A percentile compares a stretch with the other conserved stretches of the same genome.
Conservation (phyloP, 2,113 vertebrate genomes). For the Oryzias melastigma region DNA sequence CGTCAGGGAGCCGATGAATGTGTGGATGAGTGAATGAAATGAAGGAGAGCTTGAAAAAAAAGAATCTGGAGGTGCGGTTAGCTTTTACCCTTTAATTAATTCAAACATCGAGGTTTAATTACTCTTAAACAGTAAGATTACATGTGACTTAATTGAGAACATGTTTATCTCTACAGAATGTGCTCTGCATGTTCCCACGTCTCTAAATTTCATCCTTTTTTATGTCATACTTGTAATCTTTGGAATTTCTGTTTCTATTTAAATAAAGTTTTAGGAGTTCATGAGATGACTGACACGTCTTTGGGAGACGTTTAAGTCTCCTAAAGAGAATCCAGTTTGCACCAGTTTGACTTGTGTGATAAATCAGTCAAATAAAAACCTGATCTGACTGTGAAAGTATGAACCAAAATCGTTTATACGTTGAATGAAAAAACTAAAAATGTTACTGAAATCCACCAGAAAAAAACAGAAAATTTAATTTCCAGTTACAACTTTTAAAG, state of each 20-base stretch:
- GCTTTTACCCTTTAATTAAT: neutral
- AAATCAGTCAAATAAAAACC: neutral
- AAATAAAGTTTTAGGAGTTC: no score
- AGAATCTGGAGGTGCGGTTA: slow-evolving; percentile 4
- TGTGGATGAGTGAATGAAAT: slow-evolving; percentile 29
- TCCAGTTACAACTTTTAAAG: no score
- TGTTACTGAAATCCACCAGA: neutral
- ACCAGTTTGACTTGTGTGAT: neutral
- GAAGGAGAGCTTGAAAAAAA: slow-evolving; percentile 17
- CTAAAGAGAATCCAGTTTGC: slow-evolving; percentile 1
- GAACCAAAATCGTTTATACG: neutral
- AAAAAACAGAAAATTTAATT: no score
- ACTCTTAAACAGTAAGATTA: neutral
- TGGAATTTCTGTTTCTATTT: no score
- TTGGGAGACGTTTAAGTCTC: neutral
- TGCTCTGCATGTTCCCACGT: no score
- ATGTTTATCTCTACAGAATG: neutral
- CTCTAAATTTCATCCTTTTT: no score
- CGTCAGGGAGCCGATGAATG: slow-evolving; percentile 35
- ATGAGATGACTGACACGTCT: no score
- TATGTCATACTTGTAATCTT: no score
- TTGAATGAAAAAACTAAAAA: neutral
- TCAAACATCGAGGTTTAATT: neutral
- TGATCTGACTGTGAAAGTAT: neutral
- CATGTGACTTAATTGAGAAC: neutral